Evolutionary conservation across 2,797 vertebrate species (phyloP), one percentile per base, ranked within the genome.

Genomic region (Scolopax bukidnonensis): DNA sequence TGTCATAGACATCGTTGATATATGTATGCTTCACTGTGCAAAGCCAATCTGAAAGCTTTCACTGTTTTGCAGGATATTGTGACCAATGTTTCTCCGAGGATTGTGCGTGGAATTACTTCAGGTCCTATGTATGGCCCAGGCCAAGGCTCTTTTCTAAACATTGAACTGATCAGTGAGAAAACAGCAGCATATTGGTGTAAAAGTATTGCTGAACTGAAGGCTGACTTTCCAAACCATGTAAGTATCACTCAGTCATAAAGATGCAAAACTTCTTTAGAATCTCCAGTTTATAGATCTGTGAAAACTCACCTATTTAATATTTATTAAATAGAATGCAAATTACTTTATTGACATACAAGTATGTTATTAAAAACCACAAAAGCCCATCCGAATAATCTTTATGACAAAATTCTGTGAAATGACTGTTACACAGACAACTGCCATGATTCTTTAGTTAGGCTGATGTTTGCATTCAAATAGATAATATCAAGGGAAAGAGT

Each of bases 161-260:
- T 99, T 23, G 99, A 99, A 92, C 98, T 99, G 74, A 99, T 99
- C 98, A 99, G 99, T 4, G 99, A 99, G 96, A 99, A 99, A 97
- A 99, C 99, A 2, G 98, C 99, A 11, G 99, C 98, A 2, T 99
- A 99, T 86, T 99, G 99, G 99, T 99, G 99, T 96, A 98, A 97
- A 97, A 98, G 99, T 50, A 97, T 99, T 33, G 65, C 97, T 6
- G 99, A 99, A 92, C 97, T 99, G 74, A 99, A 99, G 97, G 97
- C 96, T 32, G 99, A 99, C 97, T 99, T 99, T 87, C 99, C 99
- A 78, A 88, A 98, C 70, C 98, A 98, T 1, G 99, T 99, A 97
- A 98, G 98, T 98, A 47, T 81, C 73, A 69, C 67, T 97, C 64
- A 48, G 15, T 73, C 79, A 7, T 76, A 89, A 87, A 91, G 86